Percentiles rank a stretch among this genome's conserved stretches.
Conservation (phyloP, 2,888 invertebrate genomes). For the Harpagoxenus sublaevis region DNA sequence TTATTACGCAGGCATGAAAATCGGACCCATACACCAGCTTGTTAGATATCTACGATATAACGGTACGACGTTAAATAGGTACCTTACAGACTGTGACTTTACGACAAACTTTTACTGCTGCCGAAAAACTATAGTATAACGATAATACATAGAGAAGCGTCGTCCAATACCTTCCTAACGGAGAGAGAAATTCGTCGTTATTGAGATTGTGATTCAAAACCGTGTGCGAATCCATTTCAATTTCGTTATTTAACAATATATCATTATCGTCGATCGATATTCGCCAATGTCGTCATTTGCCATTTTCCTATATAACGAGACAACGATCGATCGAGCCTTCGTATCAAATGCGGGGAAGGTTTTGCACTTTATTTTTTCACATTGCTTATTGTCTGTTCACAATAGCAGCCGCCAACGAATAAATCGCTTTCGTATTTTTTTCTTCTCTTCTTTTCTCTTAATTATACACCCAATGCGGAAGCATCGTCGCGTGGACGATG, state of each 20-base stretch:
- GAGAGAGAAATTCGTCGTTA: conserved; percentile 29
- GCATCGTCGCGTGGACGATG: conserved; percentile 25
- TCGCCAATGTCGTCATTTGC: conserved; percentile 16
- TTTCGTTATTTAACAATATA: conserved; percentile 24
- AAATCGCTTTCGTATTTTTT: conserved; percentile 49
- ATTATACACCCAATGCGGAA: conserved; percentile 12
- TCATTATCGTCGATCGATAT: conserved; percentile 26
- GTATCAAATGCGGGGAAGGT: conserved; percentile 45
- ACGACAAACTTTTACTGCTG: conserved; percentile 30
- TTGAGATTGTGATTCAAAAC: conserved; percentile 12
- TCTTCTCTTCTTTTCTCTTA: background rate
- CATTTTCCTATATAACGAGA: conserved; percentile 2
- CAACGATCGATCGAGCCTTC: conserved; percentile 37
- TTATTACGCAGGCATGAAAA: conserved; percentile 78
- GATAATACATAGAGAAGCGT: conserved; percentile 48
- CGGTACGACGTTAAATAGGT: conserved; percentile 59
- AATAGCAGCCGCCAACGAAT: conserved; percentile 84
- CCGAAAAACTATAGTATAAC: conserved; percentile 48
- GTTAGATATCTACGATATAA: conserved; percentile 77
- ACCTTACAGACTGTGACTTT: conserved; percentile 46
- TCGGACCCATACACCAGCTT: conserved; percentile 86
- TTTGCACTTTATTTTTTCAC: conserved; percentile 64
- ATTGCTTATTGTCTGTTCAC: conserved; percentile 86
- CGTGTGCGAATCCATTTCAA: conserved; percentile 8
- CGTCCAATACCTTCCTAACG: conserved; percentile 47